Conservation (phyloP, 1,140 invertebrate species). For the Dryas iulia region DNA sequence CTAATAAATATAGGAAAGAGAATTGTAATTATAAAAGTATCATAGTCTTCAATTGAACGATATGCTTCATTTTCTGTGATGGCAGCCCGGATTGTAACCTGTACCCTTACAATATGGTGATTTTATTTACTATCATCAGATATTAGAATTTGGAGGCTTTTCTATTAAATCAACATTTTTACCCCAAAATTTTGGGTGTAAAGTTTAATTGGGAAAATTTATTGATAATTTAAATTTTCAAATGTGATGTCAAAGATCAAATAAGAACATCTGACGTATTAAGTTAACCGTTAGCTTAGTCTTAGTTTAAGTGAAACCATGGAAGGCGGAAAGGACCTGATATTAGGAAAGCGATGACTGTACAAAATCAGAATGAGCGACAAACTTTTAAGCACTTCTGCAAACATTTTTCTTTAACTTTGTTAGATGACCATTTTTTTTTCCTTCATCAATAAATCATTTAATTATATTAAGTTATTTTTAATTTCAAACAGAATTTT, state of each 20-base stretch:
- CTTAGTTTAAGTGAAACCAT: conserved; percentile 13
- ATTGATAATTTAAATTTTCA: neutral
- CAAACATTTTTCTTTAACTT: neutral
- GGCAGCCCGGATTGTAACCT: conserved; percentile 61
- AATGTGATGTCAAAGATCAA: neutral
- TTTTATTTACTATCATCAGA: conserved; percentile 17
- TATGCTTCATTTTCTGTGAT: conserved; percentile 76
- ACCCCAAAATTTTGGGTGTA: too few relatives aligned
- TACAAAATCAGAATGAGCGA: conserved; percentile 7
- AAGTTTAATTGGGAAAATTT: too few relatives aligned
- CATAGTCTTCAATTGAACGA: conserved; percentile 75
- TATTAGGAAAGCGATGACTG: conserved; percentile 10
- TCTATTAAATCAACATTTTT: neutral
- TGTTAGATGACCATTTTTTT: too few relatives aligned
- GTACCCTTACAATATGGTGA: conserved; percentile 20
- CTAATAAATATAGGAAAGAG: conserved; percentile 78
- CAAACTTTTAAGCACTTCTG: neutral
- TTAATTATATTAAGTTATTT: too few relatives aligned
- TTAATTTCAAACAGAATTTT: too few relatives aligned
- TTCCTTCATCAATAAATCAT: too few relatives aligned
- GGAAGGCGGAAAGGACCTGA: conserved; percentile 9
- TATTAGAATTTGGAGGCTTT: neutral
- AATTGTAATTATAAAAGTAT: conserved; percentile 71
- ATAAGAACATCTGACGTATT: conserved; percentile 13
- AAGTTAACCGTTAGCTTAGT: conserved; percentile 6